phyloP scores from a whole-genome alignment of 2,888 invertebrate genomes.

The Cosmorhoe ocellata region DNA sequence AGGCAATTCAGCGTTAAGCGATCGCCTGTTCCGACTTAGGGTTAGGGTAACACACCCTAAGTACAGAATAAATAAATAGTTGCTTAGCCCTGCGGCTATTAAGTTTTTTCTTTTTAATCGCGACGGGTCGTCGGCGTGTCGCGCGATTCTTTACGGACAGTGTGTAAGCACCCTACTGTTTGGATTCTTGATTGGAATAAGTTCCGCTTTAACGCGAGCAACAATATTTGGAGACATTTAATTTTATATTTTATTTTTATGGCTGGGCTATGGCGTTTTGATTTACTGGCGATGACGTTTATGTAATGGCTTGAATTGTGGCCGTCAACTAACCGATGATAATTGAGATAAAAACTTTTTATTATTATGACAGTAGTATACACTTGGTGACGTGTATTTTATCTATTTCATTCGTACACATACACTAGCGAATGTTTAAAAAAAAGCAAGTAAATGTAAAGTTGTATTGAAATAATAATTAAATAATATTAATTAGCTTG shows the following conservation, averaged over 20 bases:
- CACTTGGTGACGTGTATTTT: too few relatives aligned
- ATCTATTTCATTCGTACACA: too few relatives aligned
- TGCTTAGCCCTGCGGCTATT: conserved; percentile 6
- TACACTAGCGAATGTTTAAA: too few relatives aligned
- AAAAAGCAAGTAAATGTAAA: too few relatives aligned
- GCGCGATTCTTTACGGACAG: conserved; percentile 60
- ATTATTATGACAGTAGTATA: too few relatives aligned
- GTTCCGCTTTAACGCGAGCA: conserved; percentile 56
- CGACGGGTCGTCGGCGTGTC: conserved; percentile 54
- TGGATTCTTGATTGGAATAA: conserved; percentile 61
- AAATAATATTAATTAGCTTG: too few relatives aligned
- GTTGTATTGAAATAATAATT: too few relatives aligned
- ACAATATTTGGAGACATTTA: conserved; percentile 45
- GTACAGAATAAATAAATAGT: conserved; percentile 19
- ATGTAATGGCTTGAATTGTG: conserved; percentile 19
- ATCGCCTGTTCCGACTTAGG: conserved; percentile 54
- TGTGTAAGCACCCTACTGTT: conserved; percentile 55
- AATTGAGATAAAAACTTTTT: conserved; percentile 2
- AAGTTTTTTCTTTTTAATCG: conserved; percentile 57
- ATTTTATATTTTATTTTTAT: conserved; percentile 35
- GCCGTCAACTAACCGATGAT: conserved; percentile 13
- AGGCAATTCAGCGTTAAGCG: conserved; percentile 74
- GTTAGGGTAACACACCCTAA: conserved; percentile 59
- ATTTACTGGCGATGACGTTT: conserved; percentile 21
- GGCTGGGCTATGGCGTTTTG: conserved; percentile 29